Conservation (phyloP, 2,113 vertebrate species). For the Stictonetta naevosa region DNA sequence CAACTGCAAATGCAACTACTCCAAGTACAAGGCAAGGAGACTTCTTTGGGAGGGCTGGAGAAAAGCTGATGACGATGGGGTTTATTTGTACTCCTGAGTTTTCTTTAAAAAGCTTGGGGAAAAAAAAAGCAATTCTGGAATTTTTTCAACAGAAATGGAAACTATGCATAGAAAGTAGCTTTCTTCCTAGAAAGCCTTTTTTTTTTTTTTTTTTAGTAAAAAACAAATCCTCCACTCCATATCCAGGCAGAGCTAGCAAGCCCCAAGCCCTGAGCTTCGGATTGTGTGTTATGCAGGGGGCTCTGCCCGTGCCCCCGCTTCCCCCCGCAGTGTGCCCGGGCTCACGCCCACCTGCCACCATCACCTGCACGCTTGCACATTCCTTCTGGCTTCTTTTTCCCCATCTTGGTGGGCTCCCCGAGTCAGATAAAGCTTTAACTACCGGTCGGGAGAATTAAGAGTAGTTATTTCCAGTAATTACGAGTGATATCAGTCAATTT, state of each 20-base stretch:
- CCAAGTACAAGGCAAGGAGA: background rate
- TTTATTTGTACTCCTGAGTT: background rate
- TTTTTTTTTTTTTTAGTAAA: background rate
- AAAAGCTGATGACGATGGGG: background rate
- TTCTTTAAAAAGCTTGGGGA: background rate
- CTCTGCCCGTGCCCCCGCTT: background rate
- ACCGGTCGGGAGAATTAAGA: slow-evolving; percentile 51
- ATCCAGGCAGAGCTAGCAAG: background rate
- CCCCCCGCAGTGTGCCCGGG: background rate
- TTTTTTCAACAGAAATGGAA: background rate
- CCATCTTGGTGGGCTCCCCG: background rate
- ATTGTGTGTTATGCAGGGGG: too few relatives aligned
- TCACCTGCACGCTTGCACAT: background rate
- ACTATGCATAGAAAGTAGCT: background rate
- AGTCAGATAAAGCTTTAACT: slow-evolving; percentile 21
- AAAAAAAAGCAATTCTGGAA: background rate
- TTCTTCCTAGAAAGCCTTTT: background rate
- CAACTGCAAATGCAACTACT: background rate
- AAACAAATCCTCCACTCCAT: background rate
- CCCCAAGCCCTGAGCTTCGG: background rate
- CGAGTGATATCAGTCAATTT: slow-evolving; percentile 56
- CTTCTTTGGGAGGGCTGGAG: background rate
- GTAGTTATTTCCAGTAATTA: slow-evolving; percentile 63
- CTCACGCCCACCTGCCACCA: too few relatives aligned
- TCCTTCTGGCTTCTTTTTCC: background rate